phyloP scores from a whole-genome alignment of 2,797 vertebrate species.

The Gymnoscopelus microlampas region DNA sequence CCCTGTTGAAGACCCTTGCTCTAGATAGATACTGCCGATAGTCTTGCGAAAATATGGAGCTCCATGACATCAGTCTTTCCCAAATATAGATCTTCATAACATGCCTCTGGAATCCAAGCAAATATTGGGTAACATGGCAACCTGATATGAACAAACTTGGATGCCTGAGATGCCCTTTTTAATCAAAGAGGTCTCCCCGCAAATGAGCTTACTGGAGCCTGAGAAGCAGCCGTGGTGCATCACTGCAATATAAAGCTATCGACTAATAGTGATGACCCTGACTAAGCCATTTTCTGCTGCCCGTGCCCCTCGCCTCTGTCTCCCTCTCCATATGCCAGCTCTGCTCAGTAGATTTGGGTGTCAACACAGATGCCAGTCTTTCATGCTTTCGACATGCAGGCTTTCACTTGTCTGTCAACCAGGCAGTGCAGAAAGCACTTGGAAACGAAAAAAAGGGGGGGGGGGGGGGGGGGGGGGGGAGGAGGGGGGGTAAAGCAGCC shows the following conservation, averaged over 20 bases:
- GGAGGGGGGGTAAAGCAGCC: conserved; percentile 28
- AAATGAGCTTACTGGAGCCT: conserved; percentile 63
- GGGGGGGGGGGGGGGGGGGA: conserved; percentile 11
- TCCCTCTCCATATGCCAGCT: conserved; percentile 51
- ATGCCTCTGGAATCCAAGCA: too few species aligned
- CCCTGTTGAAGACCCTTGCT: too few species aligned
- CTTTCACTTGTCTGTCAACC: conserved; percentile 58
- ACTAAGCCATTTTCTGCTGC: conserved; percentile 78
- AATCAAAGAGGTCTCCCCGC: conserved; percentile 58
- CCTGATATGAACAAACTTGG: too few species aligned
- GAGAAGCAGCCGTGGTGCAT: conserved; percentile 72
- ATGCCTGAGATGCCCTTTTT: too few species aligned
- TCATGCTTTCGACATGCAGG: conserved; percentile 70
- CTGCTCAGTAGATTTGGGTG: conserved; percentile 67
- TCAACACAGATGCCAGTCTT: conserved; percentile 70
- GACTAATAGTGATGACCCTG: conserved; percentile 73
- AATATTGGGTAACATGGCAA: too few species aligned
- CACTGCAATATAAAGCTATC: conserved; percentile 69
- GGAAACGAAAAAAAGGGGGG: not conserved
- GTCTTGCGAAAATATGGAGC: too few species aligned
- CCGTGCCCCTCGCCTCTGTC: conserved; percentile 57
- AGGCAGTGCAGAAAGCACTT: conserved; percentile 50
- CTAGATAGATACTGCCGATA: too few species aligned
- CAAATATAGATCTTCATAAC: too few species aligned
- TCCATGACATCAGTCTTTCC: too few species aligned